Conservation (phyloP, 2,888 invertebrate genomes). For the Nesidiocoris tenuis region DNA sequence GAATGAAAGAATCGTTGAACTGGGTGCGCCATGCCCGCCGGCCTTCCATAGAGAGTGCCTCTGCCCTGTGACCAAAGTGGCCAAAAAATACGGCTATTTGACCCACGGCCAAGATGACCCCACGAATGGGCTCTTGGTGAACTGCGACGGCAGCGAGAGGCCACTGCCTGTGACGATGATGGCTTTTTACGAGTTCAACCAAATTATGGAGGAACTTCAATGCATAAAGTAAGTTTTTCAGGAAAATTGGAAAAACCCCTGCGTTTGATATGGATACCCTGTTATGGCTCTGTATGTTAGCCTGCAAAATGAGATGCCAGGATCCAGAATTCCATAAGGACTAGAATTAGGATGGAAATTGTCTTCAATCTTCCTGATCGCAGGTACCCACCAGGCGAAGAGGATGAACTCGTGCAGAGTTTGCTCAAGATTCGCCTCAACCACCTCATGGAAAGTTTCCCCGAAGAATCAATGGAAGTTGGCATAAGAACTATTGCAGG, state of each 20-base stretch:
- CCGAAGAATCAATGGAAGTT: conserved; percentile 25
- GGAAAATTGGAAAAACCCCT: not conserved
- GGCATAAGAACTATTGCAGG: conserved; percentile 26
- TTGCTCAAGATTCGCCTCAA: conserved; percentile 24
- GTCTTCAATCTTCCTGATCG: not conserved
- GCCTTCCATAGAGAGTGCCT: conserved; percentile 8
- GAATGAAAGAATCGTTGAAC: conserved; percentile 18
- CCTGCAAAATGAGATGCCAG: no score
- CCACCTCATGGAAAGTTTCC: conserved; percentile 29
- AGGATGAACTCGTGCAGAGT: conserved; percentile 20
- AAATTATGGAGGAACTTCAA: conserved; percentile 28
- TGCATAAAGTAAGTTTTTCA: conserved; percentile 23
- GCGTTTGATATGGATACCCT: not conserved
- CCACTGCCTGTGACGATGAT: conserved; percentile 25
- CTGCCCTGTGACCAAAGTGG: conserved; percentile 9
- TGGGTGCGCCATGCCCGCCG: conserved; percentile 28
- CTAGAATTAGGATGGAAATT: not conserved
- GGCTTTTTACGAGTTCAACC: conserved; percentile 30
- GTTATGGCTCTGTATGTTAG: not conserved
- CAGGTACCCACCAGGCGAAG: conserved; percentile 25
- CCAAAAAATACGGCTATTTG: conserved; percentile 3
- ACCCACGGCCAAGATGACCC: conserved; percentile 5
- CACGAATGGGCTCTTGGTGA: conserved; percentile 34
- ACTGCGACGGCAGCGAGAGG: conserved; percentile 31
- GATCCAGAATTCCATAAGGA: not conserved